Evolutionary conservation across 2,797 vertebrate species (phyloP), one percentile per base, ranked within the genome.

Genomic region (Labroides dimidiatus): DNA sequence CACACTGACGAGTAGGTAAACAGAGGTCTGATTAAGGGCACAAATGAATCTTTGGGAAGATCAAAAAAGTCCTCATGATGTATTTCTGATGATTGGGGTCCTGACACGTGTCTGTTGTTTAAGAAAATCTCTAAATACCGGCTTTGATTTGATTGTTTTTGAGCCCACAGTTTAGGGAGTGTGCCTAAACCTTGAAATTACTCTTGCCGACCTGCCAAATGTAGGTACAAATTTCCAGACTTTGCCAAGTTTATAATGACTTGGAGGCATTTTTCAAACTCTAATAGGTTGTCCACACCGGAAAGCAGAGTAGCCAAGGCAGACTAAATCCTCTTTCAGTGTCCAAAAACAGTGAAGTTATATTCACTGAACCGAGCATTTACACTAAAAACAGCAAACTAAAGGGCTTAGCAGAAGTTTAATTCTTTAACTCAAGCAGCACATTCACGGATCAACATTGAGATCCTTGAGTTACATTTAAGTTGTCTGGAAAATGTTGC

Each of bases 1-100:
- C 19, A 8, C 21, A 10, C 33, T 6, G 42, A 45, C 16, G 50
- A 58, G 10, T 27, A 20, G 39, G 15, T 47, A 69, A 67, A 39
- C 78, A 44, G 15, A 45, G 59, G 69, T 78, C 42, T 82, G 75
- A 85, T 84, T 80, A 59, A 78, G 70, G 75, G 69, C 56, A 77
- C 7, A 23, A 47, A 43, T 10, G 51, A 64, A 54, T 43, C 54
- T 68, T 11, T 10, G 48, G 33, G 19, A 42, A 43, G 68, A 81
- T 77, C 30, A 58, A 36, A 57, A 56, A 65, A 19, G 59, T 49
- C 44, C 61, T 82, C 42, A 67, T 54, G 54, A 70, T 61, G 76
- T 30, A 5, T 80, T 75, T 72, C 0, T 63, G 57, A 49, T 80
- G 76, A 85, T 76, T 81, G 78, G 44, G 75, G 80, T 3, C 42